These are phyloP conservation scores for Coecobrya sp. DNA, from an alignment of 2,888 invertebrate species.

Conservation along the genomic window DNA sequence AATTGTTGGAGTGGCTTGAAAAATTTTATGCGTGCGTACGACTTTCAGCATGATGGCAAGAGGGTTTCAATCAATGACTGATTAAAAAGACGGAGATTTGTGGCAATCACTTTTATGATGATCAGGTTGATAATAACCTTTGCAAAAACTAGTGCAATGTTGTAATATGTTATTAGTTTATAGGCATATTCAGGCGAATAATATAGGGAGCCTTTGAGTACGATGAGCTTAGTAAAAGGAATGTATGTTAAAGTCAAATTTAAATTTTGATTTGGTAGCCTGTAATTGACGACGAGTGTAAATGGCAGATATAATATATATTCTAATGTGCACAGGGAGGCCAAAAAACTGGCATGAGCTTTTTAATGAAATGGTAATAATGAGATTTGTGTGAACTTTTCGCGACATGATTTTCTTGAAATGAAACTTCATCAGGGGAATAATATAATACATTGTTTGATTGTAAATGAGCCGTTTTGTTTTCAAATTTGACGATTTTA, in stretches of 20 bases:
- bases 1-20: conserved; percentile 41
- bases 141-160: conserved; percentile 36
- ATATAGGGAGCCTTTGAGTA: not conserved
- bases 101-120: conserved; percentile 29
- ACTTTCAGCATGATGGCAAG: conserved; percentile 8
- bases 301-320: not conserved
- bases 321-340: not conserved
- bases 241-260: not conserved
- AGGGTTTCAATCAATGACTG: conserved; percentile 44
- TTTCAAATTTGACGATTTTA: conserved; percentile 21
- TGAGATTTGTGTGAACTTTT: not conserved
- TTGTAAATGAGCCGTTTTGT: not conserved
- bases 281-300: not conserved
- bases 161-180: conserved; percentile 32
- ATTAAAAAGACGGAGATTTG: conserved; percentile 45
- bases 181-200: not conserved
- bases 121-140: conserved; percentile 31
- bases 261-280: not conserved
- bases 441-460: too few species aligned
- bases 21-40: conserved; percentile 48
- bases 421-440: not conserved
- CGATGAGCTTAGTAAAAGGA: not conserved
- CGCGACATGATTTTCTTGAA: conserved; percentile 9
- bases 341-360: not conserved
- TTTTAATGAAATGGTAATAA: not conserved